Conservation (phyloP, 2,113 vertebrate species). For the Osmerus eperlanus region DNA sequence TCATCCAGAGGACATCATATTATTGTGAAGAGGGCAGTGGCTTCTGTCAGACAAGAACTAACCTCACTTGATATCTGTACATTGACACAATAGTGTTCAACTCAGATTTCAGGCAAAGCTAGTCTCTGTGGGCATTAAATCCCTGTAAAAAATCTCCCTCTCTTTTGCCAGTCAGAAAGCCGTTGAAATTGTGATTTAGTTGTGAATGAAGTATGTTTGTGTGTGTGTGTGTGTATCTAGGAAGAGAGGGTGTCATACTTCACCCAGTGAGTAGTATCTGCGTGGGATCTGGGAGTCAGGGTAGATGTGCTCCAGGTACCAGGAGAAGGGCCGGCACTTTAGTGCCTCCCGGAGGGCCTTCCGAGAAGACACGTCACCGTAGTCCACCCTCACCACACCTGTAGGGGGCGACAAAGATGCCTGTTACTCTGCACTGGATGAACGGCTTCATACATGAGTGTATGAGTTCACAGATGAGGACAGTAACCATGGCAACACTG, state of each 20-base stretch:
- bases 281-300: conserved; percentile 97
- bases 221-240: too few relatives aligned
- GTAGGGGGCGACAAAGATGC: conserved; percentile 34
- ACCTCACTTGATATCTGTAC: too few relatives aligned
- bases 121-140: too few relatives aligned
- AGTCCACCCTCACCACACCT: conserved; percentile 97
- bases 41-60: conserved; percentile 3
- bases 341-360: conserved; percentile 85
- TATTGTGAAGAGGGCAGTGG: background rate
- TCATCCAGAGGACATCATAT: conserved; percentile 4
- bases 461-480: too few relatives aligned
- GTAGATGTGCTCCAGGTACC: conserved; percentile 97
- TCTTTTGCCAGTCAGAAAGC: too few relatives aligned
- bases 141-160: too few relatives aligned
- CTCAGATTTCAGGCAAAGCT: too few relatives aligned
- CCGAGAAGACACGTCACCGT: conserved; percentile 87
- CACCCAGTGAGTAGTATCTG: conserved; percentile 94
- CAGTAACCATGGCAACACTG: too few relatives aligned
- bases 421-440: too few relatives aligned
- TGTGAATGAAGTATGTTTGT: too few relatives aligned
- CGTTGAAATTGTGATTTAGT: background rate
- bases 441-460: too few relatives aligned
- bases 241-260: conserved; percentile 78
- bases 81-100: too few relatives aligned
- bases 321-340: conserved; percentile 92